Percentiles rank a stretch among this genome's conserved stretches.
These are phyloP conservation scores for Hypotaenidia okinawae DNA, from an alignment of 2,797 vertebrate genomes.

Conservation along the genomic window DNA sequence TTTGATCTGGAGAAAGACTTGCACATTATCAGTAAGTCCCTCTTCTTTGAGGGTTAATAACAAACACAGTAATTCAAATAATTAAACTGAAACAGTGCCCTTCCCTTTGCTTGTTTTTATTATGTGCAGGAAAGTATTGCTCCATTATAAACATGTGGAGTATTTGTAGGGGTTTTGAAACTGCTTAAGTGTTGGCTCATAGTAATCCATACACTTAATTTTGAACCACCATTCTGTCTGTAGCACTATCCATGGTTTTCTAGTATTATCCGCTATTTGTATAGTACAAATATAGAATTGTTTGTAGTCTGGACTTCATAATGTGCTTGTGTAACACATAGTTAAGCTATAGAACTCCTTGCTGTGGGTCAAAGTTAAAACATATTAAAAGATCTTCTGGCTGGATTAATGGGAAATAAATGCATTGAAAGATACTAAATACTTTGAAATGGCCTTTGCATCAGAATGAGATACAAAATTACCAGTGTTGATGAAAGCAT, in stretches of 20 bases:
- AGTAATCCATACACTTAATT: background rate
- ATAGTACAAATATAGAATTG: background rate
- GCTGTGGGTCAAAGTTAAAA: background rate
- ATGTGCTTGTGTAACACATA: rapidly evolving
- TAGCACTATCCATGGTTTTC: background rate
- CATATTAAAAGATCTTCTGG: background rate
- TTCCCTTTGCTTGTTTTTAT: background rate
- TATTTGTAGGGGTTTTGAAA: background rate
- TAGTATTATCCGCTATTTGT: background rate
- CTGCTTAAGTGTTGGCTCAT: background rate
- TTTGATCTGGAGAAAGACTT: slow-evolving; percentile 99
- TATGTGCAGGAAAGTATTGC: background rate
- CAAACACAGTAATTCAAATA: background rate
- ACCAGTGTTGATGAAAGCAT: background rate
- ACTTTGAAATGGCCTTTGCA: background rate
- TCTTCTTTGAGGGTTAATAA: background rate
- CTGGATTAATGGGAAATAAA: background rate
- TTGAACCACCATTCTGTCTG: background rate
- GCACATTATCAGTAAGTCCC: slow-evolving; percentile 96
- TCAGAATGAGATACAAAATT: background rate
- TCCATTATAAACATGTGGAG: background rate
- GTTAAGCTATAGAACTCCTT: background rate
- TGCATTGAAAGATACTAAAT: background rate
- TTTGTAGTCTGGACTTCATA: background rate
- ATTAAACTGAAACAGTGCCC: background rate